Conservation (phyloP, 2,888 invertebrate species). For the Drosophila multiciliata region DNA sequence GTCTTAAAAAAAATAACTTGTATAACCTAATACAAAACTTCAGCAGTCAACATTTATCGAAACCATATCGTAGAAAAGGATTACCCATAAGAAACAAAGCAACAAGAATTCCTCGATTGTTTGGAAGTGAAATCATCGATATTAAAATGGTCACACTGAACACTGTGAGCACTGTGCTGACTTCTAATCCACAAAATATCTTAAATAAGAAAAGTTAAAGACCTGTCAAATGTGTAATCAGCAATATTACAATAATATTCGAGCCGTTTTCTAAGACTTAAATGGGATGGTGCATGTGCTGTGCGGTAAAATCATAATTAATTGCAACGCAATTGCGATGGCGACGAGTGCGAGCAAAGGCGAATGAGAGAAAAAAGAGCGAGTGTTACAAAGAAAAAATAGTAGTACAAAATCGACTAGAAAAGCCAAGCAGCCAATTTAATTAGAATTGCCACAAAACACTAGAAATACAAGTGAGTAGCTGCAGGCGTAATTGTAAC, state of each 20-base stretch:
- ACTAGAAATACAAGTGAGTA: conserved; percentile 44
- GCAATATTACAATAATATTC: conserved; percentile 15
- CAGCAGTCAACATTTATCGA: not conserved
- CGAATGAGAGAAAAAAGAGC: conserved; percentile 48
- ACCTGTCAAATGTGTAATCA: conserved; percentile 37
- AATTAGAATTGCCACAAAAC: conserved; percentile 32
- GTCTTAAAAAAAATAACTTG: not conserved
- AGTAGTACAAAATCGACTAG: conserved; percentile 32
- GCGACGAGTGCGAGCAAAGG: conserved; percentile 58
- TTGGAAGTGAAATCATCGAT: conserved; percentile 19
- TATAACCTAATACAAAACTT: not conserved
- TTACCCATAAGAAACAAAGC: not conserved
- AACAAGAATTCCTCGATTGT: conserved; percentile 15
- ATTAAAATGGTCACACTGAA: conserved; percentile 34
- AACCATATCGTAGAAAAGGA: not conserved
- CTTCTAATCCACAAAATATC: conserved; percentile 43
- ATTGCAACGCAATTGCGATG: conserved; percentile 70
- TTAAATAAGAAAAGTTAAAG: conserved; percentile 36
- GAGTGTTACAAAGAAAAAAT: conserved; percentile 49
- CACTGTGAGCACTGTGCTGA: conserved; percentile 31
- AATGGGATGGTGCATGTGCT: conserved; percentile 15
- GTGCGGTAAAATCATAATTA: conserved; percentile 39
- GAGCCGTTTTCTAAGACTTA: conserved; percentile 2
- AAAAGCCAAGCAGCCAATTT: conserved; percentile 31
- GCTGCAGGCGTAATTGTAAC: conserved; percentile 13